Conservation (phyloP, 2,113 vertebrate species). For the Heterotilapia buettikoferi region DNA sequence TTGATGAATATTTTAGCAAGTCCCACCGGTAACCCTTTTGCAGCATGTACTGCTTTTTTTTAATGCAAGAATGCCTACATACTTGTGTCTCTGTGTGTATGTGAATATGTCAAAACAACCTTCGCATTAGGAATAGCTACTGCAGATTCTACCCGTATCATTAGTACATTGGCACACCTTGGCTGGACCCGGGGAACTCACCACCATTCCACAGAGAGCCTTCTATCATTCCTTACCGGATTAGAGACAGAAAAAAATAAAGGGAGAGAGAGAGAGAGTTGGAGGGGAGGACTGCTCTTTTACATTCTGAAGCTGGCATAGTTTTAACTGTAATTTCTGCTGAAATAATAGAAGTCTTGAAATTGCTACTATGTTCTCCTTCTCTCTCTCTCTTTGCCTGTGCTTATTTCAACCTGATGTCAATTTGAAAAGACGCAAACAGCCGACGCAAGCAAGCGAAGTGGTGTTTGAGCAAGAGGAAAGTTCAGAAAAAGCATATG, state of each 20-base stretch:
- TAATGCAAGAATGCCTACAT: not conserved
- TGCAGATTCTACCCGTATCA: conserved; percentile 79
- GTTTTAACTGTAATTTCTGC: not conserved
- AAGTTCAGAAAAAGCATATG: not conserved
- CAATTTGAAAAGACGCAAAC: not conserved
- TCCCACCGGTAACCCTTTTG: not conserved
- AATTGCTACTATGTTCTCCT: conserved; percentile 10
- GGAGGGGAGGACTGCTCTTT: conserved; percentile 10
- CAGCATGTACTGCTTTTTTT: not conserved
- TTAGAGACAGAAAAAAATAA: conserved; percentile 33
- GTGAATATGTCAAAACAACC: conserved; percentile 37
- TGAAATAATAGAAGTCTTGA: conserved; percentile 25
- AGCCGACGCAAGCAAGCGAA: not conserved
- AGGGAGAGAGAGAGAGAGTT: conserved; percentile 5
- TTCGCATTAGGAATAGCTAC: conserved; percentile 48
- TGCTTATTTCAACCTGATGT: conserved; percentile 17
- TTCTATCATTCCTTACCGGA: conserved; percentile 58
- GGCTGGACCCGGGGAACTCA: conserved; percentile 72
- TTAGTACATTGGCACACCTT: conserved; percentile 79
- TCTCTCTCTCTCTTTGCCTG: not conserved
- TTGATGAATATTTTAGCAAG: conserved; percentile 49
- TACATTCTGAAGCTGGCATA: conserved; percentile 1
- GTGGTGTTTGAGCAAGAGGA: not conserved
- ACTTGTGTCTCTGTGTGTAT: not conserved
- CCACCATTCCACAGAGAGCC: conserved; percentile 63